These are phyloP conservation scores for Apodemus sylvaticus DNA, from an alignment of 2,113 vertebrate genomes.

Conservation along the genomic window DNA sequence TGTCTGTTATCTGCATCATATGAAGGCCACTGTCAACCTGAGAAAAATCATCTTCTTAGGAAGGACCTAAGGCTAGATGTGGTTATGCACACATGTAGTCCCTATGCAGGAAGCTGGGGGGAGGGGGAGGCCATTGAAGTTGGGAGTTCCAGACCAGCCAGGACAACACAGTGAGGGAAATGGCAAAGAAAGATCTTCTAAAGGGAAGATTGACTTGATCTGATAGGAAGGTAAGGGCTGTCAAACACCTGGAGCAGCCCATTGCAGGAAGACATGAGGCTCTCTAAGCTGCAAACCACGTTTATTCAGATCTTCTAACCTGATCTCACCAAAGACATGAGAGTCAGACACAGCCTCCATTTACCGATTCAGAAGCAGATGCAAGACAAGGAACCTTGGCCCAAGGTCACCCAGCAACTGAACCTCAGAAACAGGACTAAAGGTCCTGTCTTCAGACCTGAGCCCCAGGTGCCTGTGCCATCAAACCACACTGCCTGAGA, in stretches of 20 bases:
- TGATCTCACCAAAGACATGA: background rate
- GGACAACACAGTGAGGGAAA: background rate
- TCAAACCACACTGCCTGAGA: background rate
- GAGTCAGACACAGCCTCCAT: background rate
- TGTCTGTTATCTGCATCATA: background rate
- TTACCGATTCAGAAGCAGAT: background rate
- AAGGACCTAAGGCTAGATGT: background rate
- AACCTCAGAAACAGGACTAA: background rate
- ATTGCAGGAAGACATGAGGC: background rate
- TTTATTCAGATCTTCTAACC: background rate
- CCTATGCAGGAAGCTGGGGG: background rate
- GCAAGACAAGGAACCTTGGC: background rate
- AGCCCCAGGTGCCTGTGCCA: background rate
- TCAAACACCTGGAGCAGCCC: background rate
- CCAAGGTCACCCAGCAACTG: background rate
- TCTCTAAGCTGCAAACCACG: background rate
- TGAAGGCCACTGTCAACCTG: background rate
- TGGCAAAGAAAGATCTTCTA: background rate
- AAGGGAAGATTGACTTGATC: background rate
- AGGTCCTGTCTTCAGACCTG: background rate
- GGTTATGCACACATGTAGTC: background rate
- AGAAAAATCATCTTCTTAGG: background rate
- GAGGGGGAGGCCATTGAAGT: background rate
- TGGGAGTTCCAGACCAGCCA: background rate
- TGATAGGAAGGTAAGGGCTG: background rate